Percentiles rank a stretch among this genome's conserved stretches.
These are phyloP conservation scores for Cryptophagus acutangulus DNA, from an alignment of 2,888 invertebrate genomes.

Conservation along the genomic window DNA sequence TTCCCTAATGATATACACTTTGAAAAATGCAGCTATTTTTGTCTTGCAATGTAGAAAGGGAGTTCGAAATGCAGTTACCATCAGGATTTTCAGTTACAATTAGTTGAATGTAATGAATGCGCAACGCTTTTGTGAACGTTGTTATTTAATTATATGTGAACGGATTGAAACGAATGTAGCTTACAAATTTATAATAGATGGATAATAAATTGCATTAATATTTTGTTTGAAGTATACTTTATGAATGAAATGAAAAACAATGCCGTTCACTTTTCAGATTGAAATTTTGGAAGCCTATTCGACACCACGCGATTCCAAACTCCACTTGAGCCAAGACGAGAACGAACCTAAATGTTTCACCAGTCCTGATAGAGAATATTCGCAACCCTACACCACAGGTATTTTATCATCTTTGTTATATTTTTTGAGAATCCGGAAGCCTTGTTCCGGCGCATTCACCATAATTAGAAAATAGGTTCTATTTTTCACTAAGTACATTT, in stretches of 20 bases:
- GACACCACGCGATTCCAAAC: slow-evolving; percentile 63
- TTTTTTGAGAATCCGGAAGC: too few species aligned
- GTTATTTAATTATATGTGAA: neutral
- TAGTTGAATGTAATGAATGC: neutral
- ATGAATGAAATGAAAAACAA: too few species aligned
- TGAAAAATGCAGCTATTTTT: too few species aligned
- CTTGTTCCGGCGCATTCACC: too few species aligned
- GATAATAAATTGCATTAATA: neutral
- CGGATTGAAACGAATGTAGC: neutral
- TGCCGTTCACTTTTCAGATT: slow-evolving; percentile 54
- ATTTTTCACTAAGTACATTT: too few species aligned
- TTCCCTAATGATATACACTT: slow-evolving; percentile 7
- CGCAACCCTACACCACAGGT: slow-evolving; percentile 54
- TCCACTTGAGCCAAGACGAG: slow-evolving; percentile 45
- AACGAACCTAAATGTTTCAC: slow-evolving; percentile 48
- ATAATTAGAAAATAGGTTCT: too few species aligned
- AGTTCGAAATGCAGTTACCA: too few species aligned
- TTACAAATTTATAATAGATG: neutral
- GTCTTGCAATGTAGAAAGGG: too few species aligned
- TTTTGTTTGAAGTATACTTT: too few species aligned
- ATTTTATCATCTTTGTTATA: too few species aligned
- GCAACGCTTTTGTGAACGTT: too few species aligned
- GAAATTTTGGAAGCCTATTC: slow-evolving; percentile 71
- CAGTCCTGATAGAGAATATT: slow-evolving; percentile 54
- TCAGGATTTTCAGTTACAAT: neutral